A percentile compares a stretch with the other conserved stretches of the same genome.
Evolutionary conservation across 2,888 invertebrate species (phyloP).

Genomic region (Xanthorhoe designata): DNA sequence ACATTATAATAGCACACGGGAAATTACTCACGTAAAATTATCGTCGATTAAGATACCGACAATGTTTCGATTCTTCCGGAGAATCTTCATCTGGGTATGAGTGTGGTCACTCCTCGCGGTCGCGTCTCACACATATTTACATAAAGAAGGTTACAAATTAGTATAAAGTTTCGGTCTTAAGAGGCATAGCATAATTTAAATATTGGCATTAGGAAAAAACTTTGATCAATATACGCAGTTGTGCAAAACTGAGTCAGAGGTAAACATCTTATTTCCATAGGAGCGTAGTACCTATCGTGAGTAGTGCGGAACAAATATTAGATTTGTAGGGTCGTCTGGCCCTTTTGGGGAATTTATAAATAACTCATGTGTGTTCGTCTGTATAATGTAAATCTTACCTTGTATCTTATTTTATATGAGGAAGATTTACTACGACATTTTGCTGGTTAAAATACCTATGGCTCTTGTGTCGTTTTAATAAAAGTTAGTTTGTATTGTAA

Average conservation of each 20-base stretch:
- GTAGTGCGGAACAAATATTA: slow-evolving; percentile 32
- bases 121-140: no score
- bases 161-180: no score
- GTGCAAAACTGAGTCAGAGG: slow-evolving; percentile 39
- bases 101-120: no score
- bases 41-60: no score
- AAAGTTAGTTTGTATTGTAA: no score
- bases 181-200: no score
- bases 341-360: slow-evolving; percentile 22
- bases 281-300: slow-evolving; percentile 19
- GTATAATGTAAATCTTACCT: slow-evolving; percentile 10
- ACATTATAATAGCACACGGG: no score
- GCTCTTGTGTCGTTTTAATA: not conserved
- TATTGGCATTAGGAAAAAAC: no score
- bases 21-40: no score
- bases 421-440: slow-evolving; percentile 4
- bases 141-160: no score
- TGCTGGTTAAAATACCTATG: not conserved
- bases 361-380: slow-evolving; percentile 24
- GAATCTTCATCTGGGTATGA: no score
- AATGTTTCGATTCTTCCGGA: no score
- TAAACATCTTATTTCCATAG: slow-evolving; percentile 30
- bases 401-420: not conserved
- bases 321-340: slow-evolving; percentile 26
- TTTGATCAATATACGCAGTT: not conserved